Evolutionary conservation across 1,140 invertebrate genomes (phyloP).

Genomic region (Philotrypesis tridentata): DNA sequence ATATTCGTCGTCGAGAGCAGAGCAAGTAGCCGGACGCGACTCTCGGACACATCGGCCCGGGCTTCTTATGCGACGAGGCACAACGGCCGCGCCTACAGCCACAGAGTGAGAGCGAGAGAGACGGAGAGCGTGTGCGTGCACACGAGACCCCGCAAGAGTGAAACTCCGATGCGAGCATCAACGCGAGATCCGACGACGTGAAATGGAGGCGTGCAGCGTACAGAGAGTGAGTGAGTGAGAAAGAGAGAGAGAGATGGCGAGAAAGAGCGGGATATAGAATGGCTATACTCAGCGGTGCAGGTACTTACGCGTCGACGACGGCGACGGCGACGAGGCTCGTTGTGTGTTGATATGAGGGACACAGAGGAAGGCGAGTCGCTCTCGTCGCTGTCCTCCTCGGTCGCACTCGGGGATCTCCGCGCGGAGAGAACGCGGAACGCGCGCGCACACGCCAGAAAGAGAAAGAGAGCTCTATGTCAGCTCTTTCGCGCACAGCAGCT

Average conservation of each 20-base stretch:
- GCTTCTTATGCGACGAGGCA: background rate
- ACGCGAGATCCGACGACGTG: background rate
- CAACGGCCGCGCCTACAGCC: background rate
- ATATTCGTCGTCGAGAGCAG: background rate
- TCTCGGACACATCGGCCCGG: background rate
- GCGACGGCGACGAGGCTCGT: slow-evolving; percentile 31
- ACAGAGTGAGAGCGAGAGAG: background rate
- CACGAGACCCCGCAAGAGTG: background rate
- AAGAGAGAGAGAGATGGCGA: too few species aligned
- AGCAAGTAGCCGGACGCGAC: background rate
- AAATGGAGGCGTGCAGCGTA: background rate
- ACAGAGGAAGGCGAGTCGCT: slow-evolving; percentile 4
- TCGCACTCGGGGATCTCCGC: slow-evolving; percentile 57
- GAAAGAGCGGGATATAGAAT: too few species aligned
- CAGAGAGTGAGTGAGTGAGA: background rate
- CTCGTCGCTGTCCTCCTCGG: slow-evolving; percentile 58
- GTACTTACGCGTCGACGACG: slow-evolving; percentile 39
- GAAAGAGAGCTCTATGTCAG: too few species aligned
- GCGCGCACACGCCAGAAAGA: slow-evolving; percentile 1
- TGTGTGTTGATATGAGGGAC: slow-evolving; percentile 18
- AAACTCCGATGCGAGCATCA: too few species aligned
- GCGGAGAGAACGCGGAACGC: slow-evolving; percentile 44
- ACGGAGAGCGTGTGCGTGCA: background rate
- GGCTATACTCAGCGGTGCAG: too few species aligned
- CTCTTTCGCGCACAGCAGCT: background rate